phyloP scores from a whole-genome alignment of 2,113 vertebrate species.

The Numenius arquata region DNA sequence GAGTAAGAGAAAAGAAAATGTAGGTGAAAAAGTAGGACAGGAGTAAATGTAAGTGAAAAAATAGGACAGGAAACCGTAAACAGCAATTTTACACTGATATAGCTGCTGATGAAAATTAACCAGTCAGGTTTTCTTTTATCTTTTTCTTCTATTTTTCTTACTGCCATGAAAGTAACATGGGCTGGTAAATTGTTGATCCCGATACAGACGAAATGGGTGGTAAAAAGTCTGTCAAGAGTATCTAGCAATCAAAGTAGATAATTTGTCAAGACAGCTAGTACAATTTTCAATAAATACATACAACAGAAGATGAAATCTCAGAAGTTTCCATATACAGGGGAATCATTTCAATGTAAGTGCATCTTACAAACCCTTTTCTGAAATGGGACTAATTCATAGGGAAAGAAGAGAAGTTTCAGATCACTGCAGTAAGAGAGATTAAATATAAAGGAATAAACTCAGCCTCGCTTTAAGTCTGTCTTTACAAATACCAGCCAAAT shows the following conservation, averaged over 20 bases:
- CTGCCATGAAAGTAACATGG: background rate
- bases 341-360: background rate
- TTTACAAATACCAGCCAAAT: background rate
- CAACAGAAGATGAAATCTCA: background rate
- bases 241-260: background rate
- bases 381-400: background rate
- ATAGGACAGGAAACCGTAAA: background rate
- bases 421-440: background rate
- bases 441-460: background rate
- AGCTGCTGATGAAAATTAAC: background rate
- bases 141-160: background rate
- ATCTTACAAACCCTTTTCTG: background rate
- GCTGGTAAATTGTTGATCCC: background rate
- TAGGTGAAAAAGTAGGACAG: background rate
- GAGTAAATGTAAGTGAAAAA: background rate
- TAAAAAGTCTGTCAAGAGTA: background rate
- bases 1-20: background rate
- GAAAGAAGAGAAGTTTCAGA: background rate
- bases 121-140: background rate
- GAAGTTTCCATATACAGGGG: background rate
- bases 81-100: background rate
- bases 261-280: background rate
- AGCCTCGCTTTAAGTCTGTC: background rate
- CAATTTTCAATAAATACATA: conserved; percentile 7
- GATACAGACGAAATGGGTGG: background rate